Evolutionary conservation across 1,140 invertebrate genomes (phyloP).

Genomic region (Neodiprion virginianus): DNA sequence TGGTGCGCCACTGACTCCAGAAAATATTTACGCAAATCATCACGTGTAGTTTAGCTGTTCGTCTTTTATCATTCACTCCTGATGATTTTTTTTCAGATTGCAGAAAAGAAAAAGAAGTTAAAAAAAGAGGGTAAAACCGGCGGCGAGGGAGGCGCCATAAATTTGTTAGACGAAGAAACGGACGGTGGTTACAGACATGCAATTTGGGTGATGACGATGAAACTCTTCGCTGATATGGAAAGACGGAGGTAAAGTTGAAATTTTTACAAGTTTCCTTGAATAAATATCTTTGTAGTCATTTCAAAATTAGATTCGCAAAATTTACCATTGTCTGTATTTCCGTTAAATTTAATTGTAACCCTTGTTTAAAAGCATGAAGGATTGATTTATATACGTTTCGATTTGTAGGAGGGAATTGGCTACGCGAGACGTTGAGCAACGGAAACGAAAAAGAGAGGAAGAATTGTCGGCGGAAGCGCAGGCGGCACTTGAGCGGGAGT

Average conservation of each 20-base stretch:
- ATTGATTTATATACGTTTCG: not conserved
- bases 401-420: conserved; percentile 73
- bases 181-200: conserved; percentile 91
- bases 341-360: no score
- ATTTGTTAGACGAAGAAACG: conserved; percentile 91
- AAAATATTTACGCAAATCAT: not conserved
- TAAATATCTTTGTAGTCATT: conserved; percentile 14
- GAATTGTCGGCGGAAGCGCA: conserved; percentile 93
- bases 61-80: conserved; percentile 22
- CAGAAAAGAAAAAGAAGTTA: conserved; percentile 92
- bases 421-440: conserved; percentile 89
- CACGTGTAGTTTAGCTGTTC: not conserved
- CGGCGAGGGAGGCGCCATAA: conserved; percentile 48
- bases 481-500: conserved; percentile 88
- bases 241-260: conserved; percentile 68
- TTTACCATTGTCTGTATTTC: no score
- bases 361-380: no score
- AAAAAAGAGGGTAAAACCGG: conserved; percentile 89
- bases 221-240: conserved; percentile 97
- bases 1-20: conserved; percentile 68
- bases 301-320: not conserved
- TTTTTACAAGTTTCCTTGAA: conserved; percentile 16
- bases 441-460: conserved; percentile 93
- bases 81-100: conserved; percentile 70
- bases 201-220: conserved; percentile 97